Evolutionary conservation across 2,888 invertebrate species (phyloP), one percentile per base, ranked within the genome.

Genomic region (Xestobium rufovillosum): DNA sequence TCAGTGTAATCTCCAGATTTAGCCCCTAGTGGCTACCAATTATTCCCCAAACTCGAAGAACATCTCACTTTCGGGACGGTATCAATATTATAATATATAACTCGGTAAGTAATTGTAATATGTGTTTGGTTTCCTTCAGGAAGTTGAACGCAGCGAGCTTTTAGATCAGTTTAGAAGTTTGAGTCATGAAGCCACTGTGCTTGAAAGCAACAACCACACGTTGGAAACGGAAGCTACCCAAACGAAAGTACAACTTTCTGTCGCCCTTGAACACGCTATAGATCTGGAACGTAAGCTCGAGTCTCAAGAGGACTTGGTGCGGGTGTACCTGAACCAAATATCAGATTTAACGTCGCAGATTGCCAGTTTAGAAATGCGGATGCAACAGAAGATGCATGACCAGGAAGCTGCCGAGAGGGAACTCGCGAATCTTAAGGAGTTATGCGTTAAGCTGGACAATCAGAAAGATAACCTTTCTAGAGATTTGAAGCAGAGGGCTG

Each of bases 131-230:
- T 34, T 36, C 8, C 49, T 46, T 17, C 67, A 86, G 77, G 87
- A 87, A 66, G 75, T 76, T 41, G 86, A 87, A 65, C 72, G 86
- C 38, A 78, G 78, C 39, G 84, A 85, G 58, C 78, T 88, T 77
- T 59, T 87, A 50, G 84, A 86, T 55, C 82, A 86, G 49, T 87
- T 83, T 65, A 77, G 80, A 43, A 80, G 78, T 56, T 67, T 88
- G 14, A 83, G 82, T 34, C 73, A 82, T 41, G 86, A 87, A 65
- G 85, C 85, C 2, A 80, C 80, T 33, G 71, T 77, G 41, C 65
- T 87, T 44, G 86, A 86, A 66, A 83, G 75, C 49, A 86, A 77
- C 45, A 87, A 87, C 61, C 83, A 84, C 55, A 81, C 81, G 34
- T 69, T 87, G 45, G 86, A 87, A 62, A 77, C 73, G 47, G 83